Percentiles rank a stretch among this genome's conserved stretches.
Evolutionary conservation across 1,140 invertebrate genomes (phyloP).

Genomic region (Papilio polytes): DNA sequence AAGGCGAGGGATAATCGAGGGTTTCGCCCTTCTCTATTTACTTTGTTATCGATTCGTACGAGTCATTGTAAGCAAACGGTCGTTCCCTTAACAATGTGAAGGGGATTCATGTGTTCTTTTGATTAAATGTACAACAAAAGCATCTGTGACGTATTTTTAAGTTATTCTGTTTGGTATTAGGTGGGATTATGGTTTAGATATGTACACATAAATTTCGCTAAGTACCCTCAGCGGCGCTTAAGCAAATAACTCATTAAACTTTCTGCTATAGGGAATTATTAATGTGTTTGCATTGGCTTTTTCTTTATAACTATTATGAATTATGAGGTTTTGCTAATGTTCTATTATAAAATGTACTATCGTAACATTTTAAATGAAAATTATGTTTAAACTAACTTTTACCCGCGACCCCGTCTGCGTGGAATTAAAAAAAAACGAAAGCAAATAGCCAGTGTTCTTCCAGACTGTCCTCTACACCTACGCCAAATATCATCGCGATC

Average conservation of each 20-base stretch:
- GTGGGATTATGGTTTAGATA: constrained; percentile 17
- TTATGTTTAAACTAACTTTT: too few species aligned
- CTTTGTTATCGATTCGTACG: constrained; percentile 67
- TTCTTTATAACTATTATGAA: not conserved
- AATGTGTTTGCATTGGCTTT: constrained; percentile 1
- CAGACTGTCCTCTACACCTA: too few species aligned
- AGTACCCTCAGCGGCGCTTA: not conserved
- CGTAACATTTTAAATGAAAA: too few species aligned
- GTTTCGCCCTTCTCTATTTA: constrained; percentile 70
- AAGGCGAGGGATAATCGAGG: constrained; percentile 57
- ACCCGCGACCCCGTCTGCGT: too few species aligned
- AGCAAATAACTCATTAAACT: constrained; percentile 10
- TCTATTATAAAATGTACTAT: too few species aligned
- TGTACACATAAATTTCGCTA: constrained; percentile 1
- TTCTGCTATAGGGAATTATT: not conserved
- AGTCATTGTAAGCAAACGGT: constrained; percentile 50
- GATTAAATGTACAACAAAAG: constrained; percentile 35
- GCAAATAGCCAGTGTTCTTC: too few species aligned
- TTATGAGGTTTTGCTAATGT: not conserved
- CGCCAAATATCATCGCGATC: too few species aligned
- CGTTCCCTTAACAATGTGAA: constrained; percentile 27
- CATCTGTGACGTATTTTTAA: constrained; percentile 29
- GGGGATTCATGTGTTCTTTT: constrained; percentile 37
- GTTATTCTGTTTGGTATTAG: constrained; percentile 1
- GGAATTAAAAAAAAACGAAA: too few species aligned